These are phyloP conservation scores for Cyanoderma ruficeps DNA, from an alignment of 2,113 vertebrate genomes.

Conservation along the genomic window DNA sequence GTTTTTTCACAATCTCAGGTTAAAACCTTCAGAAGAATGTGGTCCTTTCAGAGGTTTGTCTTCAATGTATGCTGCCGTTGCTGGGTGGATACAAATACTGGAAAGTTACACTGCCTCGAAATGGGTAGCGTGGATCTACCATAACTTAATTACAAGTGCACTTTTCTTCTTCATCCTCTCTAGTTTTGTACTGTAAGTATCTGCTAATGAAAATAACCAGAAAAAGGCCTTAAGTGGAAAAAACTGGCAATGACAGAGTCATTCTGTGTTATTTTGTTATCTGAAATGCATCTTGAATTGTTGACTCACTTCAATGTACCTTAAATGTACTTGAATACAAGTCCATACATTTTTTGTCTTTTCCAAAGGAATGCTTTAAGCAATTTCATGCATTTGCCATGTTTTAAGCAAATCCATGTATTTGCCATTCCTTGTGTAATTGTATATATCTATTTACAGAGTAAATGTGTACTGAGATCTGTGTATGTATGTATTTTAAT, in stretches of 20 bases:
- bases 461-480: background rate
- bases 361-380: background rate
- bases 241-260: background rate
- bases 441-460: background rate
- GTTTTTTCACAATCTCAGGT: slow-evolving; percentile 61
- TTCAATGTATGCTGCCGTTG: slow-evolving; percentile 77
- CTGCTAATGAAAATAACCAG: background rate
- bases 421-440: background rate
- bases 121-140: slow-evolving; percentile 89
- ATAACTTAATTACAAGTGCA: slow-evolving; percentile 82
- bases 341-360: background rate
- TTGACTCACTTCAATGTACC: background rate
- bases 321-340: background rate
- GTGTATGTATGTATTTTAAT: background rate
- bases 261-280: background rate
- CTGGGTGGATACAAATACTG: slow-evolving; percentile 77
- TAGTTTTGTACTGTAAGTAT: slow-evolving; percentile 83
- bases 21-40: slow-evolving; percentile 84
- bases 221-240: background rate
- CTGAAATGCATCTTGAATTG: background rate
- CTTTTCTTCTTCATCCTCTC: slow-evolving; percentile 90
- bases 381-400: background rate
- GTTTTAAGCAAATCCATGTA: background rate
- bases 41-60: slow-evolving; percentile 87
- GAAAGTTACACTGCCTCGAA: background rate